Conservation (phyloP, 2,888 invertebrate genomes). For the Noctua janthe region DNA sequence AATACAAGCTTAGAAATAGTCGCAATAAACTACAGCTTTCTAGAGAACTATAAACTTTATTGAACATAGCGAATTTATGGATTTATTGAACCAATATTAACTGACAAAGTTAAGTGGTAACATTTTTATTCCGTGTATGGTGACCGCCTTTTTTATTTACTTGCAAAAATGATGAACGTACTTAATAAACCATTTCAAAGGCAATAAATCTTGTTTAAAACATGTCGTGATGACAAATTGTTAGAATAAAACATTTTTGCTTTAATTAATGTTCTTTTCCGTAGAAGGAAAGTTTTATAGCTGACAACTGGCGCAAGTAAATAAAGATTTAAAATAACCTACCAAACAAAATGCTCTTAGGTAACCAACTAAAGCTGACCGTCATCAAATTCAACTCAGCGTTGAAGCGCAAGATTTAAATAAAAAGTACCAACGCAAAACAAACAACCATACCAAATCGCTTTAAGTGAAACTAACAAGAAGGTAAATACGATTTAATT, state of each 20-base stretch:
- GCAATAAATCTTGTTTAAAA: slow-evolving; percentile 36
- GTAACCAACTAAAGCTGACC: neutral
- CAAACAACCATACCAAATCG: slow-evolving; percentile 41
- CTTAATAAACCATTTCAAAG: slow-evolving; percentile 10
- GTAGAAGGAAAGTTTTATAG: neutral
- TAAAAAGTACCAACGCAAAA: slow-evolving; percentile 19
- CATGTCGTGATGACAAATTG: slow-evolving; percentile 27
- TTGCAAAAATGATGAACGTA: slow-evolving; percentile 12
- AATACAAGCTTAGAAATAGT: slow-evolving; percentile 57
- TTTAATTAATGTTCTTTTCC: neutral
- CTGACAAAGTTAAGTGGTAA: slow-evolving; percentile 28
- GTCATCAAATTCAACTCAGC: slow-evolving; percentile 21
- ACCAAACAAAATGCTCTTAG: neutral
- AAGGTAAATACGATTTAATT: slow-evolving; percentile 58
- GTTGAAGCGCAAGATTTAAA: slow-evolving; percentile 23
- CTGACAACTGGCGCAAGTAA: neutral
- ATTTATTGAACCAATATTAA: slow-evolving; percentile 52
- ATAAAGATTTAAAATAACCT: neutral
- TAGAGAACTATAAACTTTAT: slow-evolving; percentile 49
- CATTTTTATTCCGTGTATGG: slow-evolving; percentile 26
- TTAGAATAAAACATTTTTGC: slow-evolving; percentile 29
- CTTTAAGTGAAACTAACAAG: slow-evolving; percentile 42
- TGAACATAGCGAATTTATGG: slow-evolving; percentile 39
- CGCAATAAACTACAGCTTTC: slow-evolving; percentile 55
- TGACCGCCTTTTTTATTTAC: slow-evolving; percentile 6